Evolutionary conservation across 2,113 vertebrate genomes (phyloP), one percentile per base, ranked within the genome.

Genomic region (Leptocoma aspasia): DNA sequence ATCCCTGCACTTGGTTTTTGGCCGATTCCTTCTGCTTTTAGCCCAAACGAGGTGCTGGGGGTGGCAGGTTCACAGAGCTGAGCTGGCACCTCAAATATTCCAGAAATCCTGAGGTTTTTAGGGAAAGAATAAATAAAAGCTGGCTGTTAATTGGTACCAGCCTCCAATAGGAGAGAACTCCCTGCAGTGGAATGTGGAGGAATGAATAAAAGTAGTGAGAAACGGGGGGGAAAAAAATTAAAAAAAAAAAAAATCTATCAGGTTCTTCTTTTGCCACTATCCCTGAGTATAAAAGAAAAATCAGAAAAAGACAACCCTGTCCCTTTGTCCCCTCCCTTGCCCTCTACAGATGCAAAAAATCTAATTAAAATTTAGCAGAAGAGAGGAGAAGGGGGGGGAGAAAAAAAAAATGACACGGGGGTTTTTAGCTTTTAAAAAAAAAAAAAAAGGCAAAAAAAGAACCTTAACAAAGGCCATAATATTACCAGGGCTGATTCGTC

Each of bases 391-490:
- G 39, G 39, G 39, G 39, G 5, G 11, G 7, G 50, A 28, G 17
- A 8, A 9, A 1, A 22, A 1, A 50, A 75, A 87, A 73, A 80
- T 13, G 76, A 94, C 85, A 95, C 41, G 82, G 94, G 94, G 88
- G 90, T 98, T 98, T 99, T 99, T 99, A 98, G 98, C 98, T 99
- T 98, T 97, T n/a, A n/a, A n/a, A n/a, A n/a, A n/a, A n/a, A n/a
- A n/a, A n/a, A n/a, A n/a, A n/a, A n/a, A n/a, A n/a, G n/a, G n/a
- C n/a, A n/a, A 82, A 69, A 91, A 63, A 83, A 90, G 86, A 89
- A 93, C 98, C 97, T 98, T 98, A 99, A 99, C 98, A 99, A 99
- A 99, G 98, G 98, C 98, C 98, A 98, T 98, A 98, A 98, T 98
- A 98, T 99, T 98, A 98, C 94, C 98, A 97, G 98, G 97, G 97